phyloP scores from a whole-genome alignment of 2,797 vertebrate genomes.

The Schizothorax lantsangensis region DNA sequence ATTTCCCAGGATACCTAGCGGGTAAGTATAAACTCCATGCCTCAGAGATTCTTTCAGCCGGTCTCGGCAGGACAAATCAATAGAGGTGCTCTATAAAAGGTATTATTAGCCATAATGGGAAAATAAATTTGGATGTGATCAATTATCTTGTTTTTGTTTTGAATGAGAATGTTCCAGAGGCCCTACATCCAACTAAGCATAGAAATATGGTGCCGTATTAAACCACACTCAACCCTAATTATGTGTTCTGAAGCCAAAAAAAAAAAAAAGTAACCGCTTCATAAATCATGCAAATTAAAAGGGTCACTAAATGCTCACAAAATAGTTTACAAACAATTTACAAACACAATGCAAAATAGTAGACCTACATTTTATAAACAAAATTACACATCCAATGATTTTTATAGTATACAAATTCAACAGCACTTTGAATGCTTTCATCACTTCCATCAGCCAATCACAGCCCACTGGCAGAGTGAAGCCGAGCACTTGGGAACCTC shows the following conservation, averaged over 20 bases:
- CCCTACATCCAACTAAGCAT: conserved; percentile 2
- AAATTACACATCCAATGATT: not conserved
- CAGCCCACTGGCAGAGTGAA: not conserved
- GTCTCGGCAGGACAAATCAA: not conserved
- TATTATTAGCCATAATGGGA: not conserved
- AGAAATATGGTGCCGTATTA: not conserved
- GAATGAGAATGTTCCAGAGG: conserved; percentile 2
- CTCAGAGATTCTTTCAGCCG: not conserved
- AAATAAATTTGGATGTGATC: not conserved
- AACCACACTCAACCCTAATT: conserved; percentile 12
- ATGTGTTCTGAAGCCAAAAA: not conserved
- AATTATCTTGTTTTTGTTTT: conserved; percentile 24
- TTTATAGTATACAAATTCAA: not conserved
- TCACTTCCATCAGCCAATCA: conserved; percentile 12
- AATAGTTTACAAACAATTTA: conserved; percentile 9
- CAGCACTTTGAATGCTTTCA: not conserved
- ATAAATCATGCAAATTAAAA: conserved; percentile 30
- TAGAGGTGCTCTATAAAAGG: conserved; percentile 1
- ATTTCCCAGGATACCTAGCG: not conserved
- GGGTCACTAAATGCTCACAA: not conserved
- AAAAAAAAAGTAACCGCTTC: not conserved
- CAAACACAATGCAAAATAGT: not conserved
- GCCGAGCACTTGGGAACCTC: conserved; percentile 6
- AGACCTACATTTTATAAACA: conserved; percentile 12
- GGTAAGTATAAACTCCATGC: not conserved